Evolutionary conservation across 2,888 invertebrate species (phyloP).

Genomic region (Troides oblongomaculatus): DNA sequence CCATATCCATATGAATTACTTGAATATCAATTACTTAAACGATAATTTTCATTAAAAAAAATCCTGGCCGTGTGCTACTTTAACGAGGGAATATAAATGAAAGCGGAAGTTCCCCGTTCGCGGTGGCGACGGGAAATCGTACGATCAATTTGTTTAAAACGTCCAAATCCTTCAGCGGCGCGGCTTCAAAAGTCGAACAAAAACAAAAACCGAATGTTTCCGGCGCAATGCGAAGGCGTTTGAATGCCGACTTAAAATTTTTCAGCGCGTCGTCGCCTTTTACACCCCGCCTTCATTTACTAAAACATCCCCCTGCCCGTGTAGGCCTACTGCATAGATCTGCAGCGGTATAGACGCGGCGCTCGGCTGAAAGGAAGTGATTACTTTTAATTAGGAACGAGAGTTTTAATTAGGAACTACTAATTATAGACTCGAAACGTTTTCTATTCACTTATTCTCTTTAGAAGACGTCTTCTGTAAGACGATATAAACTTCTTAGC

Average conservation of each 20-base stretch:
- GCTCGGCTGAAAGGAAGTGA: slow-evolving; percentile 6
- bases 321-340: slow-evolving; percentile 41
- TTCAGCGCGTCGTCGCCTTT: slow-evolving; percentile 50
- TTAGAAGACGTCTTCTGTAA: neutral
- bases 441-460: neutral
- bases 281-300: slow-evolving; percentile 66
- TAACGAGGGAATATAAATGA: neutral
- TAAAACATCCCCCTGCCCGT: slow-evolving; percentile 59
- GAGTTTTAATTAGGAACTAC: slow-evolving; percentile 6
- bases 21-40: no score
- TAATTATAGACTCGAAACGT: slow-evolving; percentile 11
- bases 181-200: slow-evolving; percentile 15
- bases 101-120: neutral
- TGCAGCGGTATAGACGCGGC: slow-evolving; percentile 41
- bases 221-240: slow-evolving; percentile 17
- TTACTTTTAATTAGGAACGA: neutral
- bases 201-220: slow-evolving; percentile 20
- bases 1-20: no score
- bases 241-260: slow-evolving; percentile 27
- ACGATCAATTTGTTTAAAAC: slow-evolving; percentile 18
- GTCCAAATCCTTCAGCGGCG: slow-evolving; percentile 13
- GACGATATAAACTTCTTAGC: no score
- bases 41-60: no score
- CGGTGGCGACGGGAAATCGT: slow-evolving; percentile 10
- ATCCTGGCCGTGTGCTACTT: no score